A percentile compares a stretch with the other conserved stretches of the same genome.
Conservation (phyloP, 1,140 invertebrate species). For the Lordiphosa stackelbergi region DNA sequence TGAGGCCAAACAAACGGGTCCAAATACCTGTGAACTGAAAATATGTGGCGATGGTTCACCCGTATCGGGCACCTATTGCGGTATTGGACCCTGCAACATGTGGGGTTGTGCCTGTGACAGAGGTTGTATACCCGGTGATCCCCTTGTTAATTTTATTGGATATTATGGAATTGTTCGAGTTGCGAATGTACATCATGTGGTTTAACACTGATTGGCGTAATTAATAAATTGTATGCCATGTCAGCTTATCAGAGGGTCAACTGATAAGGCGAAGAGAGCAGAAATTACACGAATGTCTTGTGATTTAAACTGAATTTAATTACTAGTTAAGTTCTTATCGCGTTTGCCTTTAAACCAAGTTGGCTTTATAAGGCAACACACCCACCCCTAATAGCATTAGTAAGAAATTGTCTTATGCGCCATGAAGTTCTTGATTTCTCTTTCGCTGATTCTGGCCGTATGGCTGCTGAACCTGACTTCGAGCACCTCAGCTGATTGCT, state of each 20-base stretch:
- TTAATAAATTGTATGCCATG: too few relatives aligned
- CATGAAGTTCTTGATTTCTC: conserved; percentile 10
- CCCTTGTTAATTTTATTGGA: background rate
- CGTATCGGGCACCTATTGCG: conserved; percentile 15
- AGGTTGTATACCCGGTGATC: conserved; percentile 16
- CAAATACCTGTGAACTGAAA: background rate
- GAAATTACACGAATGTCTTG: too few relatives aligned
- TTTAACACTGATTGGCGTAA: too few relatives aligned
- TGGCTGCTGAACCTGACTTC: conserved; percentile 12
- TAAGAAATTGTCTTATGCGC: background rate
- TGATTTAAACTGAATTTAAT: too few relatives aligned
- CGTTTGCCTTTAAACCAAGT: background rate
- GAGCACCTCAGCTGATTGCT: conserved; percentile 20
- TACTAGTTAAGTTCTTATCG: too few relatives aligned
- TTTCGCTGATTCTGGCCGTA: conserved; percentile 5
- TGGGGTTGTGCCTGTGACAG: conserved; percentile 19
- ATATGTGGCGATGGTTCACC: conserved; percentile 14
- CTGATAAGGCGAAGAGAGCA: too few relatives aligned
- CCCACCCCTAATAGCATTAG: background rate
- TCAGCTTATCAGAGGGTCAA: too few relatives aligned
- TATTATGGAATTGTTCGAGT: conserved; percentile 16
- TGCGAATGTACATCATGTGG: background rate
- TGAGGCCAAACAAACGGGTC: background rate
- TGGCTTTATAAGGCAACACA: background rate
- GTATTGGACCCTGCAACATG: conserved; percentile 22